phyloP scores from a whole-genome alignment of 1,140 invertebrate species.

The Papilio helenus region DNA sequence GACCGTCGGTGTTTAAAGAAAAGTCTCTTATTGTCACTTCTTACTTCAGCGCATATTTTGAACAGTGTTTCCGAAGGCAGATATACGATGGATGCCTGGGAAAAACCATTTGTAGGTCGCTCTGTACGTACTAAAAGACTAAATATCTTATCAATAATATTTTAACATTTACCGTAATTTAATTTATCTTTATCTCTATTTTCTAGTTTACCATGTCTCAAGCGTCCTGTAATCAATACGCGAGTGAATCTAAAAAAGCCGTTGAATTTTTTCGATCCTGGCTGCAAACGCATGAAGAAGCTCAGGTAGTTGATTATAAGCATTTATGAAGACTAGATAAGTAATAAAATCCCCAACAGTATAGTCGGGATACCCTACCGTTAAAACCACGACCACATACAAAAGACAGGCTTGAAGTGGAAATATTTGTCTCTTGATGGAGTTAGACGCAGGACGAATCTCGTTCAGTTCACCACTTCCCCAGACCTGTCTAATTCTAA shows the following conservation, averaged over 20 bases:
- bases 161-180: not conserved
- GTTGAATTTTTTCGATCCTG: constrained; percentile 48
- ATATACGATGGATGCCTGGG: not conserved
- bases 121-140: constrained; percentile 7
- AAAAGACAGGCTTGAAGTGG: too few relatives aligned
- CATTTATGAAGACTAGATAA: too few relatives aligned
- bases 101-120: constrained; percentile 10
- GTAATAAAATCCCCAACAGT: too few relatives aligned
- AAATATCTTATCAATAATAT: not conserved
- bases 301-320: constrained; percentile 48
- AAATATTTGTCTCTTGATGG: too few relatives aligned
- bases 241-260: constrained; percentile 40
- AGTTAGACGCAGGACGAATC: too few relatives aligned
- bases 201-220: constrained; percentile 52
- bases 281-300: constrained; percentile 61
- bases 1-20: constrained; percentile 17
- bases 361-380: too few relatives aligned
- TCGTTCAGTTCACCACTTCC: too few relatives aligned
- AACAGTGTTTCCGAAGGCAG: constrained; percentile 4
- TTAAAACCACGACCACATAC: too few relatives aligned
- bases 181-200: not conserved
- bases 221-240: constrained; percentile 29
- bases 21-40: constrained; percentile 19
- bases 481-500: too few relatives aligned
- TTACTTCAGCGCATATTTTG: constrained; percentile 18